Conservation (phyloP, 2,888 invertebrate species). For the Lasioglossum pauxillum region DNA sequence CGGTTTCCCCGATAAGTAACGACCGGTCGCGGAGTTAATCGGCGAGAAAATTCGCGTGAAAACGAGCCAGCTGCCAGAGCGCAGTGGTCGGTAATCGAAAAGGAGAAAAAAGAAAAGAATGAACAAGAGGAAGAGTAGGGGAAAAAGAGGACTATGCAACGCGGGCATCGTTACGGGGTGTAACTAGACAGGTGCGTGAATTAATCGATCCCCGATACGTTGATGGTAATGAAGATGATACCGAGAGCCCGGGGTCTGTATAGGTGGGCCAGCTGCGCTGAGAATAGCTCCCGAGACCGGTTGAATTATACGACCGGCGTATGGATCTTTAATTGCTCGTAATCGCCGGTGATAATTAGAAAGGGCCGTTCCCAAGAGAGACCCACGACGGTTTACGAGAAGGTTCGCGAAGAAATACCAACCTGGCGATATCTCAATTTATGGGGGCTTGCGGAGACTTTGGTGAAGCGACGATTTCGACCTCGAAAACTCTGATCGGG, state of each 20-base stretch:
- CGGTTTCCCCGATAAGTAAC: not conserved
- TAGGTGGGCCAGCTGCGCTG: slow-evolving; percentile 30
- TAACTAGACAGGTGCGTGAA: slow-evolving; percentile 30
- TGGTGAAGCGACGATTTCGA: slow-evolving; percentile 7
- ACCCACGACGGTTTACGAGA: slow-evolving; percentile 6
- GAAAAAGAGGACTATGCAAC: not conserved
- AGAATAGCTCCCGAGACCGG: slow-evolving; percentile 19
- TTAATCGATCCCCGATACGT: slow-evolving; percentile 22
- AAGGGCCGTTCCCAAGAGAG: not conserved
- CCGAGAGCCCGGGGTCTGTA: not conserved
- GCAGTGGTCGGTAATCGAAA: not conserved
- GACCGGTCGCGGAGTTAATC: slow-evolving; percentile 8
- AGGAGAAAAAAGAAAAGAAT: not conserved
- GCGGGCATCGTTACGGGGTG: not conserved
- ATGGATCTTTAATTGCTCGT: slow-evolving; percentile 39
- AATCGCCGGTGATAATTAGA: slow-evolving; percentile 41
- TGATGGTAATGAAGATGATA: slow-evolving; percentile 2
- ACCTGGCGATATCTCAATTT: slow-evolving; percentile 47
- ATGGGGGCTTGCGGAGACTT: not conserved
- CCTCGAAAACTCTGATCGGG: not conserved
- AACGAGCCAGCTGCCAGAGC: slow-evolving; percentile 3
- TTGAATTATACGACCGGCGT: slow-evolving; percentile 1
- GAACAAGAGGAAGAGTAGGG: not conserved
- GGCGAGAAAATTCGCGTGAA: slow-evolving; percentile 12
- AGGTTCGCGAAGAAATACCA: slow-evolving; percentile 10